Percentiles rank a stretch among this genome's conserved stretches.
Conservation (phyloP, 2,888 invertebrate species). For the Drosophila paranaensis region DNA sequence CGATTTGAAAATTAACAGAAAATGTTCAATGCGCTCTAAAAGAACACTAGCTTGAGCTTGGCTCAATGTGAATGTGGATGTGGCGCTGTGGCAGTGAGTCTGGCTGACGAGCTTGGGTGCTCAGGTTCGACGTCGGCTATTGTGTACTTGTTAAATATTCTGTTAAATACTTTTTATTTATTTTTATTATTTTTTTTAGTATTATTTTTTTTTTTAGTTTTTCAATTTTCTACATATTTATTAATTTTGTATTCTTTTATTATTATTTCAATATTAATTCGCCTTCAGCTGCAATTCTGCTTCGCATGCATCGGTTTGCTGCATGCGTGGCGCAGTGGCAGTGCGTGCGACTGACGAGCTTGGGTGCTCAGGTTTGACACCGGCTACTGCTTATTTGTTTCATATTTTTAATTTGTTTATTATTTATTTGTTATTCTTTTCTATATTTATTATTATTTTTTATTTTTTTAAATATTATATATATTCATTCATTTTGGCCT, state of each 20-base stretch:
- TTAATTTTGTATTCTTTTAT: neutral
- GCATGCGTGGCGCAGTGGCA: neutral
- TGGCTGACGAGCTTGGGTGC: neutral
- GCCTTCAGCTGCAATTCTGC: too few species aligned
- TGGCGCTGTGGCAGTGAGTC: neutral
- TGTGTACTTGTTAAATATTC: too few species aligned
- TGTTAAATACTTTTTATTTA: neutral
- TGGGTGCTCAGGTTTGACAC: neutral
- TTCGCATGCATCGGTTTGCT: too few species aligned
- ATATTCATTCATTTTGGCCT: neutral
- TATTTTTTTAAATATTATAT: neutral
- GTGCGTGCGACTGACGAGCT: neutral
- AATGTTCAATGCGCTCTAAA: too few species aligned
- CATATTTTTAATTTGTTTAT: neutral
- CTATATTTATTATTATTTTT: neutral
- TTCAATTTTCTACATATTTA: neutral
- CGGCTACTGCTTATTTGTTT: neutral
- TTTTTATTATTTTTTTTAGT: neutral
- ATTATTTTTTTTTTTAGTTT: neutral
- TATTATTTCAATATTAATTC: too few species aligned
- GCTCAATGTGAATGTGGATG: rapidly evolving
- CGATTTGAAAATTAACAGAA: neutral
- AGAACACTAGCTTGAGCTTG: neutral
- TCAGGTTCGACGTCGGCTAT: neutral
- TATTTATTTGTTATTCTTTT: neutral